A percentile compares a stretch with the other conserved stretches of the same genome.
These are phyloP conservation scores for Napeogenes inachia DNA, from an alignment of 2,888 invertebrate genomes.

Conservation along the genomic window DNA sequence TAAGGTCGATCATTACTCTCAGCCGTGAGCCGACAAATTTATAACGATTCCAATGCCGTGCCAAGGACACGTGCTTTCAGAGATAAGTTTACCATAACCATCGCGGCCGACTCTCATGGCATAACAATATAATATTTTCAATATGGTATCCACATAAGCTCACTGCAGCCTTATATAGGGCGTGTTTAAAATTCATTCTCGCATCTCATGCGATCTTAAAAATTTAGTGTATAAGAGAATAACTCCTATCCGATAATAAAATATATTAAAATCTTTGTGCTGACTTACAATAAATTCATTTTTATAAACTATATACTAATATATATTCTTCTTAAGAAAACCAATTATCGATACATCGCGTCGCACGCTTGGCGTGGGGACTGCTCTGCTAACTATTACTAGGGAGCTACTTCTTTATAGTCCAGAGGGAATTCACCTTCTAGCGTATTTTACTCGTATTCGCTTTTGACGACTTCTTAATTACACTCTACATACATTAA, in stretches of 20 bases:
- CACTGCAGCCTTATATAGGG: slow-evolving; percentile 50
- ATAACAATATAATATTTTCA: slow-evolving; percentile 20
- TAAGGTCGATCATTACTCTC: too few relatives aligned
- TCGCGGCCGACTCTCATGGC: not conserved
- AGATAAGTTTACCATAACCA: too few relatives aligned
- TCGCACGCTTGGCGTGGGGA: slow-evolving; percentile 70
- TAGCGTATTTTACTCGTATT: slow-evolving; percentile 32
- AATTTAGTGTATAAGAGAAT: slow-evolving; percentile 73
- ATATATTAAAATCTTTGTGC: slow-evolving; percentile 78
- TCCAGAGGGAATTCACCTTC: slow-evolving; percentile 30
- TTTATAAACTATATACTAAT: slow-evolving; percentile 71
- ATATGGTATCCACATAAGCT: slow-evolving; percentile 51
- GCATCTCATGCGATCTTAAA: slow-evolving; percentile 71
- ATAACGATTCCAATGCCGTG: slow-evolving; percentile 6
- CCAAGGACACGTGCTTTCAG: not conserved
- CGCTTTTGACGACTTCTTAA: slow-evolving; percentile 29
- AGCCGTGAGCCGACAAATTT: too few relatives aligned
- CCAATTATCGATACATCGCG: slow-evolving; percentile 57
- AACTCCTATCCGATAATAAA: slow-evolving; percentile 75
- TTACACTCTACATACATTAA: slow-evolving; percentile 47
- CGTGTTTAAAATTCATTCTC: slow-evolving; percentile 52
- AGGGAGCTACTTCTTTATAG: slow-evolving; percentile 41
- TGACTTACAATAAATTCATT: slow-evolving; percentile 77
- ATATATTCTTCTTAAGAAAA: slow-evolving; percentile 57
- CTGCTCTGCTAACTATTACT: slow-evolving; percentile 63